These are phyloP conservation scores for Spialia ferax DNA, from an alignment of 2,888 invertebrate species.

Conservation along the genomic window DNA sequence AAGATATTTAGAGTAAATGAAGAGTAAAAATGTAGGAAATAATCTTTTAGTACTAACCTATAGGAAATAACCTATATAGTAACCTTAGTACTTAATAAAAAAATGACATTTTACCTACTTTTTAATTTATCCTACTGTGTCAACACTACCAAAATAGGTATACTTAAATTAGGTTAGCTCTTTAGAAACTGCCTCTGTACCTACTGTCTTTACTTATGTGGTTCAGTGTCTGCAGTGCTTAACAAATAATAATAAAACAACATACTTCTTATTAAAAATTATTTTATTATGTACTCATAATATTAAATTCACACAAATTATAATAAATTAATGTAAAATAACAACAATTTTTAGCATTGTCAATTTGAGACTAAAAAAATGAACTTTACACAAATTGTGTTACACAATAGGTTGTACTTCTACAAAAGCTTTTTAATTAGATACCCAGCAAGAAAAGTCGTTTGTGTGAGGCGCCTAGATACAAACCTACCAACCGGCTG, in stretches of 20 bases:
- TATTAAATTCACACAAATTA: constrained; percentile 62
- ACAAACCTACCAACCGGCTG: background rate
- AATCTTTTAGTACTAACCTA: no score
- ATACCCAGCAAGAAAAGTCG: constrained; percentile 41
- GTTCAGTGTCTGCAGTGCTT: no score
- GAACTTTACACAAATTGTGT: constrained; percentile 32
- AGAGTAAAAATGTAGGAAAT: no score
- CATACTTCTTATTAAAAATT: constrained; percentile 54
- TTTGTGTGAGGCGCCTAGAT: constrained; percentile 22
- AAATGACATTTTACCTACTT: no score
- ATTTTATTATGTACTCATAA: constrained; percentile 56
- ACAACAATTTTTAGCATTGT: constrained; percentile 43
- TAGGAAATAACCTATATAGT: no score
- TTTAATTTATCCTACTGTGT: no score
- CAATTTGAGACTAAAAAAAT: constrained; percentile 47
- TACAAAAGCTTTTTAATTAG: constrained; percentile 58
- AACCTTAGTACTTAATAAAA: no score
- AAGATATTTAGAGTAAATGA: no score
- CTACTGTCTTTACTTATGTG: no score
- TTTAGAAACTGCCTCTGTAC: no score
- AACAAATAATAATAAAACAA: constrained; percentile 38
- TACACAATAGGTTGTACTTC: constrained; percentile 53
- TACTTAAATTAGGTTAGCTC: no score
- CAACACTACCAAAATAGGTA: no score
- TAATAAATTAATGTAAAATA: constrained; percentile 46